These are phyloP conservation scores for Metellina segmentata DNA, from an alignment of 2,888 invertebrate genomes.

Conservation along the genomic window DNA sequence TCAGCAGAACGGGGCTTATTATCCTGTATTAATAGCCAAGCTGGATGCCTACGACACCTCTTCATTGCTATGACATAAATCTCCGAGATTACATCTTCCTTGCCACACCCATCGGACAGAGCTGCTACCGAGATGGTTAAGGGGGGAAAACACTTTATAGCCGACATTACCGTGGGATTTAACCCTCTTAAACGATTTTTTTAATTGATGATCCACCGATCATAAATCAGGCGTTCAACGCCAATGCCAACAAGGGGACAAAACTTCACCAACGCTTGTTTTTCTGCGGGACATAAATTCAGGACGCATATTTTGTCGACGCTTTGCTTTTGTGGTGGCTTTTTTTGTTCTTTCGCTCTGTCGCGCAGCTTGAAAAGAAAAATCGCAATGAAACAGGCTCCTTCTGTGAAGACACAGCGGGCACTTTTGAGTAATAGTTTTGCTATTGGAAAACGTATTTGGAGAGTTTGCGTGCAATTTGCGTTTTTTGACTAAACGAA, in stretches of 20 bases:
- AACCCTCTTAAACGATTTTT: conserved; percentile 40
- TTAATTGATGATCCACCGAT: conserved; percentile 38
- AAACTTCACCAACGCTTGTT: conserved; percentile 28
- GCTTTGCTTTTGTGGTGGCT: not conserved
- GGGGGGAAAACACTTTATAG: conserved; percentile 36
- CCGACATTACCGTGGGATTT: conserved; percentile 35
- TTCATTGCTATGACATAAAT: conserved; percentile 64
- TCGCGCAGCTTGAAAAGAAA: not conserved
- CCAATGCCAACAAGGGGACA: conserved; percentile 11
- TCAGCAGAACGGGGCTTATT: conserved; percentile 61
- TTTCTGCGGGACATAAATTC: conserved; percentile 17
- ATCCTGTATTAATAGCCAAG: conserved; percentile 63
- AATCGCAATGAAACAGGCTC: conserved; percentile 12
- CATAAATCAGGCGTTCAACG: conserved; percentile 45
- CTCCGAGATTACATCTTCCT: conserved; percentile 55
- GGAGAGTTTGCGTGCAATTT: no score
- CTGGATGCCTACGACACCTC: conserved; percentile 59
- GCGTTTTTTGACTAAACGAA: no score
- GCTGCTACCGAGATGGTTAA: conserved; percentile 51
- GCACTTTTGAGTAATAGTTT: not conserved
- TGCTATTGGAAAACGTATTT: no score
- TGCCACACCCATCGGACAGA: conserved; percentile 48
- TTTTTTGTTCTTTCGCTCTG: not conserved
- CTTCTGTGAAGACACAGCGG: not conserved
- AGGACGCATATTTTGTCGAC: not conserved